Evolutionary conservation across 2,797 vertebrate genomes (phyloP).

Genomic region (Psittacula derbiana): DNA sequence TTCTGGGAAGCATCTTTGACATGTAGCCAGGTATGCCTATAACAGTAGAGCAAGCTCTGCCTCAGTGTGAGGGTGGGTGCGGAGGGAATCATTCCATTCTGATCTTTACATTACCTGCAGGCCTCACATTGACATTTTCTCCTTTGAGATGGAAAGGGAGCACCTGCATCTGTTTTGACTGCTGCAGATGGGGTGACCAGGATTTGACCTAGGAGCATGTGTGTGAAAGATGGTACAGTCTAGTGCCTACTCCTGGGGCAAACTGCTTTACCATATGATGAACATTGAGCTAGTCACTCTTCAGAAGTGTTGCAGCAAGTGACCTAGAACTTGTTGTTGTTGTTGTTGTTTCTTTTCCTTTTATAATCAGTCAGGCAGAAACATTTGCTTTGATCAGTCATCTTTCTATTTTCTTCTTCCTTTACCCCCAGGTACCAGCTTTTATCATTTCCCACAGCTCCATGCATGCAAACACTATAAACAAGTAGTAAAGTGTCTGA

Average conservation of each 20-base stretch:
- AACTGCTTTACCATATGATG: not conserved
- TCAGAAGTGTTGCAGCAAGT: not conserved
- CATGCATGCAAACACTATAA: constrained; percentile 46
- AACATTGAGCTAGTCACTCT: not conserved
- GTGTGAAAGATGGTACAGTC: not conserved
- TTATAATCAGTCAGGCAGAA: constrained; percentile 45
- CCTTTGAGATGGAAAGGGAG: not conserved
- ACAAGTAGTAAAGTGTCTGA: constrained; percentile 55
- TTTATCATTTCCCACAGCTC: constrained; percentile 62
- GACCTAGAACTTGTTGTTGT: not conserved
- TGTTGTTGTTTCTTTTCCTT: not conserved
- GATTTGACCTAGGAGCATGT: not conserved
- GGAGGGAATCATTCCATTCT: not conserved
- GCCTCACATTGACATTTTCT: not conserved
- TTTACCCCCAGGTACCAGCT: constrained; percentile 41
- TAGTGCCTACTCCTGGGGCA: not conserved
- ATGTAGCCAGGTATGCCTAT: not conserved
- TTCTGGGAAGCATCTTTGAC: not conserved
- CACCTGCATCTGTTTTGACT: not conserved
- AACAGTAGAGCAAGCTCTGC: not conserved
- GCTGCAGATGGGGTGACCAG: not conserved
- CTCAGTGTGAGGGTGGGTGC: accelerated
- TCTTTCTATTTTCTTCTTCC: constrained; percentile 54
- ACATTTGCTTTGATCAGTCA: constrained; percentile 53
- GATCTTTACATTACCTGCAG: not conserved